These are phyloP conservation scores for Malthinus flaveolus DNA, from an alignment of 2,888 invertebrate genomes.

Conservation along the genomic window DNA sequence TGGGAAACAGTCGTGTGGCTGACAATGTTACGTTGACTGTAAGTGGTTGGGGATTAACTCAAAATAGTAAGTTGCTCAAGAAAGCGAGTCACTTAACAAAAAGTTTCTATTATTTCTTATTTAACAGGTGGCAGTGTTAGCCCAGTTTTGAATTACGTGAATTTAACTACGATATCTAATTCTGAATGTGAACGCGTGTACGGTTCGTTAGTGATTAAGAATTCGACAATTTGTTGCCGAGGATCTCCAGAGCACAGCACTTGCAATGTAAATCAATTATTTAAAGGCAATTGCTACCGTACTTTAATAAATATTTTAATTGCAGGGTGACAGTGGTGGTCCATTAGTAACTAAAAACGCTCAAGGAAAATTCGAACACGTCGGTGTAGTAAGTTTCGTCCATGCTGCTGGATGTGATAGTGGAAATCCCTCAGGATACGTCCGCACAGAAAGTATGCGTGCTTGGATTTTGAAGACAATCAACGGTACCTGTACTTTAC, in stretches of 20 bases:
- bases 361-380: slow-evolving; percentile 30
- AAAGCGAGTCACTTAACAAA: too few relatives aligned
- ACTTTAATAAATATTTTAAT: neutral
- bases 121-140: neutral
- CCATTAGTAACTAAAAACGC: slow-evolving; percentile 35
- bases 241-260: slow-evolving; percentile 39
- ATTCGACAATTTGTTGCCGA: slow-evolving; percentile 38
- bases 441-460: slow-evolving; percentile 36
- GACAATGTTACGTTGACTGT: slow-evolving; percentile 23
- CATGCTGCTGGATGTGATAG: slow-evolving; percentile 38
- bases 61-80: slow-evolving; percentile 29
- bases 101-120: neutral
- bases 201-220: slow-evolving; percentile 30
- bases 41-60: slow-evolving; percentile 41
- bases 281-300: slow-evolving; percentile 15
- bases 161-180: slow-evolving; percentile 39
- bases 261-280: slow-evolving; percentile 42
- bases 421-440: too few relatives aligned
- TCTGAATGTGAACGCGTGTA: slow-evolving; percentile 35
- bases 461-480: slow-evolving; percentile 35
- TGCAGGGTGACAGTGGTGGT: slow-evolving; percentile 46
- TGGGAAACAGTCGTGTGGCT: slow-evolving; percentile 20
- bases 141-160: slow-evolving; percentile 35
- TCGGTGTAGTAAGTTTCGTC: slow-evolving; percentile 44
- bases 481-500: neutral